Evolutionary conservation across 2,888 invertebrate species (phyloP).

Genomic region (Odontothrips loti): DNA sequence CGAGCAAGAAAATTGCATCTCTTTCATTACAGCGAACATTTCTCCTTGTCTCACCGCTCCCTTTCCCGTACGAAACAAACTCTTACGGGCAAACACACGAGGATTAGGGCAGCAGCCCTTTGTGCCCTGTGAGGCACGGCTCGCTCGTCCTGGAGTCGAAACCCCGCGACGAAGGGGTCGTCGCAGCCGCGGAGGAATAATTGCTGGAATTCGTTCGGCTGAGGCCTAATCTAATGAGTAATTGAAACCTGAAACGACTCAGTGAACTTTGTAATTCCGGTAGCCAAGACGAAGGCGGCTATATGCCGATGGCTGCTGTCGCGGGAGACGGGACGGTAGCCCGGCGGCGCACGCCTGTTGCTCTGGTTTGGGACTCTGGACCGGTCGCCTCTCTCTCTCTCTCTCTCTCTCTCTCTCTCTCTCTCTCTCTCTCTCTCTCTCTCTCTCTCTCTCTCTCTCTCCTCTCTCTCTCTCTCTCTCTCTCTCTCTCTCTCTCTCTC

Average conservation of each 20-base stretch:
- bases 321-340: not conserved
- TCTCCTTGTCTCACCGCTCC: not conserved
- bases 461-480: not conserved
- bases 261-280: slow-evolving; percentile 25
- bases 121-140: no score
- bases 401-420: not conserved
- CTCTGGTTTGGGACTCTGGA: not conserved
- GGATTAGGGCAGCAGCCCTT: no score
- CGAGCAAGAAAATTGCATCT: slow-evolving; percentile 13
- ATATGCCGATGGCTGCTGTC: not conserved
- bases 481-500: no score
- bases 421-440: not conserved
- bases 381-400: not conserved
- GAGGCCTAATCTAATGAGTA: slow-evolving; percentile 21
- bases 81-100: no score
- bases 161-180: no score
- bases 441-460: not conserved
- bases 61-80: not conserved
- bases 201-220: slow-evolving; percentile 12
- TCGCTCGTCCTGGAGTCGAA: no score
- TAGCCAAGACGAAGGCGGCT: not conserved
- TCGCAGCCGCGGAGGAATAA: not conserved
- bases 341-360: not conserved
- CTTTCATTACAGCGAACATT: slow-evolving; percentile 16
- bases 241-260: slow-evolving; percentile 15